phyloP scores from a whole-genome alignment of 2,113 vertebrate genomes.

The Syngnathus scovelli region DNA sequence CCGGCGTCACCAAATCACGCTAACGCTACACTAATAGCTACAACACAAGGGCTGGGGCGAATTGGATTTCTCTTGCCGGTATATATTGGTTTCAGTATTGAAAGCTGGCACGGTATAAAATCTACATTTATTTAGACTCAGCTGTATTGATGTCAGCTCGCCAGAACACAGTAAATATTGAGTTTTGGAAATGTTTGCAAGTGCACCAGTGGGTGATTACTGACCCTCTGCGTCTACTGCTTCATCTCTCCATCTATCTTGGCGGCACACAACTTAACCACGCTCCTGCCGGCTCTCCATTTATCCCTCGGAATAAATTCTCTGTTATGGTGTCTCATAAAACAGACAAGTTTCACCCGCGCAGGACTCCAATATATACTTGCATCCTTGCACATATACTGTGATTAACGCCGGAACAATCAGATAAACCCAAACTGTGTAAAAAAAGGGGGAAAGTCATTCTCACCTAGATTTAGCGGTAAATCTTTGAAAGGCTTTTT shows the following conservation, averaged over 20 bases:
- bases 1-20: conserved; percentile 18
- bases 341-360: conserved; percentile 38
- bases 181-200: conserved; percentile 40
- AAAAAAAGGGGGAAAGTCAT: background rate
- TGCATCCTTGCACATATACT: conserved; percentile 12
- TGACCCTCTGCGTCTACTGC: conserved; percentile 21
- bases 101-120: conserved; percentile 36
- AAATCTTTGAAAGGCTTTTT: conserved; percentile 3
- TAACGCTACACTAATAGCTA: conserved; percentile 30
- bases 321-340: conserved; percentile 42
- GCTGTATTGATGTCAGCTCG: conserved; percentile 38
- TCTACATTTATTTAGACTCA: conserved; percentile 46
- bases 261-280: conserved; percentile 13
- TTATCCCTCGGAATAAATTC: conserved; percentile 51
- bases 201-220: conserved; percentile 25
- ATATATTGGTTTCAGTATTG: conserved; percentile 30
- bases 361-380: conserved; percentile 28
- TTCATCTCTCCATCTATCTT: conserved; percentile 41
- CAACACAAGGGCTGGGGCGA: conserved; percentile 16
- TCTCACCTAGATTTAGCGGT: background rate
- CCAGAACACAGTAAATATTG: conserved; percentile 44
- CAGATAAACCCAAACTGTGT: conserved; percentile 14
- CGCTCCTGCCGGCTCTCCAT: conserved; percentile 33
- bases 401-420: conserved; percentile 15
- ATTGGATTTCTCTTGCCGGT: conserved; percentile 43